Conservation (phyloP, 2,797 vertebrate species). For the Sphenopsis melanotis region DNA sequence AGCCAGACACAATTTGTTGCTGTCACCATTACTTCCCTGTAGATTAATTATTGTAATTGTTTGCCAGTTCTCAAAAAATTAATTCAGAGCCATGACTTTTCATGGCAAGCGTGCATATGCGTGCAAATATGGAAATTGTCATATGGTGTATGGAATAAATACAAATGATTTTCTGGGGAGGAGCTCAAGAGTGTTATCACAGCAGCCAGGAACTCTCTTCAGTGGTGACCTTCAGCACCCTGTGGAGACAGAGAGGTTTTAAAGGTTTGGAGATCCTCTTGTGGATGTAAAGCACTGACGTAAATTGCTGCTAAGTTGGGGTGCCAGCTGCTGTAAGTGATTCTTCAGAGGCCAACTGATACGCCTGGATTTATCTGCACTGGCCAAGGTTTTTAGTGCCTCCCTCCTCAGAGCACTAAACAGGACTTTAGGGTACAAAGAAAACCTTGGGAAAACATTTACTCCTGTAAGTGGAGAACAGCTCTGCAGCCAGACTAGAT, state of each 20-base stretch:
- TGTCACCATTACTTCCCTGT: not conserved
- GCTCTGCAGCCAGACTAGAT: not conserved
- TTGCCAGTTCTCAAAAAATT: not conserved
- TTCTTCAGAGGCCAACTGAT: conserved; percentile 51
- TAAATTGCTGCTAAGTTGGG: conserved; percentile 62
- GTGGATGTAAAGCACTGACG: conserved; percentile 30
- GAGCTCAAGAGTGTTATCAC: not conserved
- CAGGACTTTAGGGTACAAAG: not conserved
- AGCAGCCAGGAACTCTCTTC: not conserved
- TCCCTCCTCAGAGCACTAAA: not conserved
- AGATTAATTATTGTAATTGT: conserved; percentile 15
- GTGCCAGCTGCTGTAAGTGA: conserved; percentile 51
- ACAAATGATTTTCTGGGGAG: not conserved
- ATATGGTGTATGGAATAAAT: not conserved
- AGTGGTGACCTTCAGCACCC: conserved; percentile 42
- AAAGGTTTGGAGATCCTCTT: conserved; percentile 38
- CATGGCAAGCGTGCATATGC: fast-evolving
- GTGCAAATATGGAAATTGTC: not conserved
- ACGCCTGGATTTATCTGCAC: conserved; percentile 13
- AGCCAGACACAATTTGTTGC: conserved; percentile 6
- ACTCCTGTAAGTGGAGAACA: not conserved
- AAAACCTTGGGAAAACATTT: not conserved
- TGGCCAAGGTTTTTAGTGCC: not conserved
- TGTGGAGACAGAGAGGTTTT: not conserved
- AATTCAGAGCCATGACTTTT: not conserved